Evolutionary conservation across 1,140 invertebrate genomes (phyloP).

Genomic region (Brachionus manjavacas): DNA sequence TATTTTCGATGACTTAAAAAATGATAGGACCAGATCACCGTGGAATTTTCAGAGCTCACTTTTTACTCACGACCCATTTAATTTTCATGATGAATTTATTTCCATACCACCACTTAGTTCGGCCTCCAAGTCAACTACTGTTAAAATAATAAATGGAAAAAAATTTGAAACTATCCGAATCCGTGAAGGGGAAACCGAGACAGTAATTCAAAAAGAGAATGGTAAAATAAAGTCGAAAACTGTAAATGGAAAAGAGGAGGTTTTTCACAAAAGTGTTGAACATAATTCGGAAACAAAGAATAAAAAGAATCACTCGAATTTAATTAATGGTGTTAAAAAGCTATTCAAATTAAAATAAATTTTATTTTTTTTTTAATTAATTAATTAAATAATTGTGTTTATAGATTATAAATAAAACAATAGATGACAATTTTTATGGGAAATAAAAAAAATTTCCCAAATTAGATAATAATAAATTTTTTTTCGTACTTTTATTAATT

Average conservation of each 20-base stretch:
- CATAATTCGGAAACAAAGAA: background rate
- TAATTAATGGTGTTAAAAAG: background rate
- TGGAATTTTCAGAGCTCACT: background rate
- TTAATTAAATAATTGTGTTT: too few species aligned
- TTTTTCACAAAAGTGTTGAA: background rate
- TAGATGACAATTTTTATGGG: too few species aligned
- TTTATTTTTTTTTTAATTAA: background rate
- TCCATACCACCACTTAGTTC: background rate
- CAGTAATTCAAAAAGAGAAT: slow-evolving; percentile 1
- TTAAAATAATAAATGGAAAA: background rate
- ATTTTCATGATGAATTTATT: background rate
- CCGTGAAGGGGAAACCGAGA: background rate
- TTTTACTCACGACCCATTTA: background rate
- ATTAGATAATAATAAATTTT: too few species aligned
- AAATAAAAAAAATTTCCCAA: too few species aligned
- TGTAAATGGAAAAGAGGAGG: background rate
- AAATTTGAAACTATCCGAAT: slow-evolving; percentile 3
- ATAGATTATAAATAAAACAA: too few species aligned
- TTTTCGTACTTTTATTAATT: too few species aligned
- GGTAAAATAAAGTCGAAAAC: background rate
- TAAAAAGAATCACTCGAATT: background rate
- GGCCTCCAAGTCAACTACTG: background rate
- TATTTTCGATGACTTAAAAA: background rate
- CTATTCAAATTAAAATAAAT: background rate
- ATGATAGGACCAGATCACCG: too few species aligned